Conservation (phyloP, 2,113 vertebrate genomes). For the Elgaria multicarinata region DNA sequence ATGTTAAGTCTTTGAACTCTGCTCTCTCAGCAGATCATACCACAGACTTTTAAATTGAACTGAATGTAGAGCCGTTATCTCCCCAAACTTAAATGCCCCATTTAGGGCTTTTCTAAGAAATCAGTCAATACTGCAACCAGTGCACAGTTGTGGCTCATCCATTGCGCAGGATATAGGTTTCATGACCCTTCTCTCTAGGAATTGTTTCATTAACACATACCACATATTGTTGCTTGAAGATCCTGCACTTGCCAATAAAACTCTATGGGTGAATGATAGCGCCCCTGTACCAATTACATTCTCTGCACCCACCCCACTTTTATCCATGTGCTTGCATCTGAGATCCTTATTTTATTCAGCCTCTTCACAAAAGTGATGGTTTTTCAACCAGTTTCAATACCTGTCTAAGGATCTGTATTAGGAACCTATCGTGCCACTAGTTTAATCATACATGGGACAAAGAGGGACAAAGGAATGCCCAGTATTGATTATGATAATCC, state of each 20-base stretch:
- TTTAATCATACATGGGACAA: not conserved
- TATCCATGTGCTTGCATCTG: not conserved
- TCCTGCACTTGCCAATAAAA: not conserved
- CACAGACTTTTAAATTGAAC: not conserved
- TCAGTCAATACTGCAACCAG: not conserved
- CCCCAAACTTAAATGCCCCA: not conserved
- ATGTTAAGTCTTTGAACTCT: no score
- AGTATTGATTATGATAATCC: not conserved
- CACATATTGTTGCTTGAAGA: not conserved
- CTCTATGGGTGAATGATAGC: not conserved
- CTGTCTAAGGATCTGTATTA: not conserved
- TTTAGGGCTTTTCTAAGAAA: not conserved
- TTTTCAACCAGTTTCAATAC: not conserved
- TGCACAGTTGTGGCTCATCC: not conserved
- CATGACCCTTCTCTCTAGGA: not conserved
- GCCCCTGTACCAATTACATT: not conserved
- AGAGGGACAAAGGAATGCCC: not conserved
- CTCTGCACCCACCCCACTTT: not conserved
- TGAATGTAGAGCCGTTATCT: not conserved
- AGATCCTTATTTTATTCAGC: not conserved
- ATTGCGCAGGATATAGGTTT: not conserved
- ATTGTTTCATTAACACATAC: not conserved
- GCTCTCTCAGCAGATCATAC: not conserved
- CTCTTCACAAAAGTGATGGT: not conserved
- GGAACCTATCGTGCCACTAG: not conserved